Evolutionary conservation across 2,888 invertebrate species (phyloP).

Genomic region (Stenolophus ochropezus): DNA sequence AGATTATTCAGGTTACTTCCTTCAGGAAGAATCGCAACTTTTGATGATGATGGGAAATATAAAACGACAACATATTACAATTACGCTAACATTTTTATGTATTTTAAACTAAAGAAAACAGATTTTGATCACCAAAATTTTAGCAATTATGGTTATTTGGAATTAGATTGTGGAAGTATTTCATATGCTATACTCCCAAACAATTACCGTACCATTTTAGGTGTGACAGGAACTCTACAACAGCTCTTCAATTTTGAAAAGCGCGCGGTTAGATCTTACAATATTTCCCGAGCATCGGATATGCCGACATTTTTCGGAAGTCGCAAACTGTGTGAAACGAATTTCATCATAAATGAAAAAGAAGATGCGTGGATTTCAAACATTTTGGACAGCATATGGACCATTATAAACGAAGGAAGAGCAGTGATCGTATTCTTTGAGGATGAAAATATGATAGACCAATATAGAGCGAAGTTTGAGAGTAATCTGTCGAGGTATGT

Average conservation of each 20-base stretch:
- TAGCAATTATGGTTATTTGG: constrained; percentile 23
- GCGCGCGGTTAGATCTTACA: neutral
- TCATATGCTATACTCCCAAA: constrained; percentile 35
- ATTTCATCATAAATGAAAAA: neutral
- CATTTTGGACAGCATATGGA: constrained; percentile 8
- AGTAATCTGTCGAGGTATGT: neutral
- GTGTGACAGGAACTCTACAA: constrained; percentile 25
- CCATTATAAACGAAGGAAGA: neutral
- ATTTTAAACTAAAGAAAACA: constrained; percentile 31
- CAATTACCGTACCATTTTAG: constrained; percentile 8
- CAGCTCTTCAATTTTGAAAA: neutral
- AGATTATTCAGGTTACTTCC: neutral
- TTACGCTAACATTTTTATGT: constrained; percentile 35
- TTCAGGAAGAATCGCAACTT: neutral
- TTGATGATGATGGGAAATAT: constrained; percentile 6
- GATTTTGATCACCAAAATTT: neutral
- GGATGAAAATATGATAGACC: neutral
- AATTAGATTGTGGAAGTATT: neutral
- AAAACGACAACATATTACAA: neutral
- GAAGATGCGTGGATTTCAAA: neutral
- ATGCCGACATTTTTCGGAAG: constrained; percentile 48
- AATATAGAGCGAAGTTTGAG: neutral
- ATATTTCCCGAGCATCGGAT: neutral
- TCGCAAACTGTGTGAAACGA: neutral
- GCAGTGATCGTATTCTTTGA: constrained; percentile 45